Conservation (phyloP, 2,888 invertebrate species). For the Tetranychus truncatus region DNA sequence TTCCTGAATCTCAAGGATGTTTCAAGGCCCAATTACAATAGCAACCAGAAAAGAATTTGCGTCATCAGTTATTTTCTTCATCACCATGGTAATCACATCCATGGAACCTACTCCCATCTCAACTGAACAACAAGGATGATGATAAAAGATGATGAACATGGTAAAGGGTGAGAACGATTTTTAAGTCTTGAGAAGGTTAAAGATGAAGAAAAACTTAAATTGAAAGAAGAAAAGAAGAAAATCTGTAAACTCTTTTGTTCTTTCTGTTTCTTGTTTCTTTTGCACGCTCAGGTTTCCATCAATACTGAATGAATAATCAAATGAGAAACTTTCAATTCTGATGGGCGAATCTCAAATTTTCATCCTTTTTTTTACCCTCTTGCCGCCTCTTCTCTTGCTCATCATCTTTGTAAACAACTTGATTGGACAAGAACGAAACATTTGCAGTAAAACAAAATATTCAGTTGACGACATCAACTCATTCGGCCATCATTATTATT, state of each 20-base stretch:
- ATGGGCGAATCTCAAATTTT: no score
- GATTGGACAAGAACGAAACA: neutral
- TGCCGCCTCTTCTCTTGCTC: neutral
- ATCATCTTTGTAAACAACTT: neutral
- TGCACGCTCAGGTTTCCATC: no score
- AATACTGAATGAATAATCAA: no score
- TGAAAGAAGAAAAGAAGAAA: neutral
- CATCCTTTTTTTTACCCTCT: no score
- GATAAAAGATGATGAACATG: neutral
- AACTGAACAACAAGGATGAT: slow-evolving; percentile 29
- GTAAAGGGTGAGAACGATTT: slow-evolving; percentile 29
- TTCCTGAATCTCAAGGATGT: neutral
- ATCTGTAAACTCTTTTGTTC: no score
- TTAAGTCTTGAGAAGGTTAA: neutral
- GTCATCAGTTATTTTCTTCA: neutral
- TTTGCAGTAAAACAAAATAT: neutral
- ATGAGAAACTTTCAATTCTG: no score
- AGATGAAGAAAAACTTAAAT: neutral
- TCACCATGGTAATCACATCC: neutral
- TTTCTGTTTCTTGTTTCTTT: no score
- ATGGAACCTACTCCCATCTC: slow-evolving; percentile 13
- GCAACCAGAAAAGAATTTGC: slow-evolving; percentile 1
- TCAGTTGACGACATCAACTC: neutral
- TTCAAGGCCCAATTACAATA: slow-evolving; percentile 1
- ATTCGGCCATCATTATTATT: neutral